phyloP scores from a whole-genome alignment of 2,113 vertebrate genomes.

The Nettapus auritus region DNA sequence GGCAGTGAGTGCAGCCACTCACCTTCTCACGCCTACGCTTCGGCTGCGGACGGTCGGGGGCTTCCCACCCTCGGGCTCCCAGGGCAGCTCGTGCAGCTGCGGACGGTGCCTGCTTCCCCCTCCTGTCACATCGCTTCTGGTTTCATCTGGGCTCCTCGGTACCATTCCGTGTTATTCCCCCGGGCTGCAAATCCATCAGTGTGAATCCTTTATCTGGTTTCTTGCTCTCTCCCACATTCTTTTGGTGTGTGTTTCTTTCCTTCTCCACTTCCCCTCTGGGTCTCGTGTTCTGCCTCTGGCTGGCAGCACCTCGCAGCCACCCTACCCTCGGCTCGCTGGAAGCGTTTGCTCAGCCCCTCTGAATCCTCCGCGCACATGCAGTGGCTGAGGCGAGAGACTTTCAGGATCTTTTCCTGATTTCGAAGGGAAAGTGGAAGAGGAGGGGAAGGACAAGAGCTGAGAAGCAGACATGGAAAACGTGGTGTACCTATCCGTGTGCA shows the following conservation, averaged over 20 bases:
- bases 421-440: neutral
- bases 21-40: accelerated
- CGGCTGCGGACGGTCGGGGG: neutral
- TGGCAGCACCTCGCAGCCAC: neutral
- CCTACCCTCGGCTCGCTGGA: neutral
- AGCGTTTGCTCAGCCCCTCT: neutral
- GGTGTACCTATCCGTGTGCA: neutral
- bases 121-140: neutral
- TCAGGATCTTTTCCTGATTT: neutral
- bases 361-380: neutral
- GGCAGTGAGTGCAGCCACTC: neutral
- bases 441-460: neutral
- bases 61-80: neutral
- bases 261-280: conserved; percentile 17
- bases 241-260: neutral
- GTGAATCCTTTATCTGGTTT: neutral
- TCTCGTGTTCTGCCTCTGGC: neutral
- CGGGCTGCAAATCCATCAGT: neutral
- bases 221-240: neutral
- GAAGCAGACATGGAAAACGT: neutral
- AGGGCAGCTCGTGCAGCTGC: neutral
- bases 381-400: neutral
- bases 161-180: neutral
- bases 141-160: neutral
- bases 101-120: neutral